Percentiles rank a stretch among this genome's conserved stretches.
These are phyloP conservation scores for Thymelicus lineola DNA, from an alignment of 2,888 invertebrate species.

Conservation along the genomic window DNA sequence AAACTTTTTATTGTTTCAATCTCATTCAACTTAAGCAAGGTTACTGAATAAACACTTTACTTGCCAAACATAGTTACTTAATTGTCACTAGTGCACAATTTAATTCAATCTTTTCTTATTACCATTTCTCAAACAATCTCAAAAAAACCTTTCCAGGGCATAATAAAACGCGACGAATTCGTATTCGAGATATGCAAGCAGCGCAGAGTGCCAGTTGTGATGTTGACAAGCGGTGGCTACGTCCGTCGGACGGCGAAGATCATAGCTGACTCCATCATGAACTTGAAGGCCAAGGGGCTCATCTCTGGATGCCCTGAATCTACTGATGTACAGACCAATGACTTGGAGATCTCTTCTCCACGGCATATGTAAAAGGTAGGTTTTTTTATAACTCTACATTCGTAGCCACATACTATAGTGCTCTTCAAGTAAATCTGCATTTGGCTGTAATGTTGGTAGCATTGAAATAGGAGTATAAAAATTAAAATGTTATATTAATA, in stretches of 20 bases:
- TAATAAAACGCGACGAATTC: slow-evolving; percentile 92
- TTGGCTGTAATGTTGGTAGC: too few species aligned
- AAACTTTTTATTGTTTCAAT: too few species aligned
- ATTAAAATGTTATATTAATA: too few species aligned
- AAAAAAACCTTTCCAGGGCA: slow-evolving; percentile 86
- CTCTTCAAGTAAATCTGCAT: too few species aligned
- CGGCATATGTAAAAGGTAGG: slow-evolving; percentile 20
- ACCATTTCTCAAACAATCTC: neutral
- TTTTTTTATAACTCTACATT: too few species aligned
- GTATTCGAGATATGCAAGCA: slow-evolving; percentile 90
- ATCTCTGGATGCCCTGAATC: slow-evolving; percentile 55
- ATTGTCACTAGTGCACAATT: too few species aligned
- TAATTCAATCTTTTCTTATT: too few species aligned
- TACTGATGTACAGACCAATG: neutral
- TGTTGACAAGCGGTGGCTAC: slow-evolving; percentile 96
- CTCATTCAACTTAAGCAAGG: too few species aligned
- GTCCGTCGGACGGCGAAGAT: slow-evolving; percentile 90
- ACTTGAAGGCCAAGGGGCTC: slow-evolving; percentile 87
- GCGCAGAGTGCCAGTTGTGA: slow-evolving; percentile 90
- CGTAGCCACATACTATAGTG: too few species aligned
- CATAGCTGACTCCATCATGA: slow-evolving; percentile 93
- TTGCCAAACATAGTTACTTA: too few species aligned
- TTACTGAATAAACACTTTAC: too few species aligned
- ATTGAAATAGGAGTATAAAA: too few species aligned
- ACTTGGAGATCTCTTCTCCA: slow-evolving; percentile 16